These are phyloP conservation scores for Sigmodon hispidus DNA, from an alignment of 2,113 vertebrate species.

Conservation along the genomic window DNA sequence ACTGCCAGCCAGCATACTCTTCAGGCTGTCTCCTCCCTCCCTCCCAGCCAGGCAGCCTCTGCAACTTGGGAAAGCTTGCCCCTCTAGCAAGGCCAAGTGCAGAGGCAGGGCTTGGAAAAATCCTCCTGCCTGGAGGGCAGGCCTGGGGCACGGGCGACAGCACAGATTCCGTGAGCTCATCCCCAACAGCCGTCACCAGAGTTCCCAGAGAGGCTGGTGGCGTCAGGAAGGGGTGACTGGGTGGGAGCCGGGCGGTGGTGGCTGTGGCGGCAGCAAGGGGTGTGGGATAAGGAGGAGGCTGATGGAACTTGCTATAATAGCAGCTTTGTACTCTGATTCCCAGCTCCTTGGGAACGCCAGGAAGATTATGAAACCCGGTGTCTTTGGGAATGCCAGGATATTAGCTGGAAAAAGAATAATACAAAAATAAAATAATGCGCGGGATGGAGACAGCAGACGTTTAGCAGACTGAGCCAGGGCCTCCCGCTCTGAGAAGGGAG, in stretches of 20 bases:
- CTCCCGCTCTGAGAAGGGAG: slow-evolving; percentile 77
- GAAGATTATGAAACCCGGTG: slow-evolving; percentile 82
- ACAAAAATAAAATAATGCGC: slow-evolving; percentile 77
- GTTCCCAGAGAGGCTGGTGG: slow-evolving; percentile 77
- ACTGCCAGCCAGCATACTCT: neutral
- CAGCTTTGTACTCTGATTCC: slow-evolving; percentile 81
- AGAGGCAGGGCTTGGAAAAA: slow-evolving; percentile 74
- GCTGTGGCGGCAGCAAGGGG: slow-evolving; percentile 65
- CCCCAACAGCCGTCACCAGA: slow-evolving; percentile 67
- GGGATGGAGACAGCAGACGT: slow-evolving; percentile 76
- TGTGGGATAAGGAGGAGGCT: slow-evolving; percentile 74
- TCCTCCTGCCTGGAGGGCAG: slow-evolving; percentile 61
- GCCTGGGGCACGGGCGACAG: slow-evolving; percentile 67
- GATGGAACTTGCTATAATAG: slow-evolving; percentile 77
- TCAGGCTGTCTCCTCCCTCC: neutral
- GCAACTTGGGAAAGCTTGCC: slow-evolving; percentile 64
- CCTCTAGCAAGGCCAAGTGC: slow-evolving; percentile 11
- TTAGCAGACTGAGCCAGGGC: slow-evolving; percentile 77
- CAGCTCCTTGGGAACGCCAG: slow-evolving; percentile 80
- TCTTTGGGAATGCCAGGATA: slow-evolving; percentile 79
- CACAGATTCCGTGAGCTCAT: slow-evolving; percentile 80
- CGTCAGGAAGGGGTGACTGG: slow-evolving; percentile 77
- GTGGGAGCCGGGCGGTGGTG: slow-evolving; percentile 60
- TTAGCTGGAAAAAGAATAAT: slow-evolving; percentile 82
- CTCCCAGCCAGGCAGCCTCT: slow-evolving; percentile 20